A percentile compares a stretch with the other conserved stretches of the same genome.
Conservation (phyloP, 1,140 invertebrate species). For the Bilobella aurantiaca region DNA sequence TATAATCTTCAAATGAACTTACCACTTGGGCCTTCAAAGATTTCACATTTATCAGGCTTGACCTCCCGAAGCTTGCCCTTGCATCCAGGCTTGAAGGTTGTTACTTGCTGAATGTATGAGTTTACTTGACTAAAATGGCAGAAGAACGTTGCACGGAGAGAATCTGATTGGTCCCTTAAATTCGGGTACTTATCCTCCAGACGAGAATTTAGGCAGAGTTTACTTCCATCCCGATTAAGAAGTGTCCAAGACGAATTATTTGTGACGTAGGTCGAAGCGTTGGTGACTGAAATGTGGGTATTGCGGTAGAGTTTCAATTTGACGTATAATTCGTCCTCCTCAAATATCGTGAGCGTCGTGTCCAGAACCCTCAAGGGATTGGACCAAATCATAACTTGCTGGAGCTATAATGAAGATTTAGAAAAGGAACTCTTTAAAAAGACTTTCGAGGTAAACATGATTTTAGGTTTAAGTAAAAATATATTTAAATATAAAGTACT, state of each 20-base stretch:
- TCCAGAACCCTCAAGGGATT: slow-evolving; percentile 13
- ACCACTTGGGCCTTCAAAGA: slow-evolving; percentile 13
- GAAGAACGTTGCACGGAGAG: too few species aligned
- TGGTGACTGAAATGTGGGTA: neutral
- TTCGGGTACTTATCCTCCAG: too few species aligned
- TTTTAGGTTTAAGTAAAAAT: too few species aligned
- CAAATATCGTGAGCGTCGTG: slow-evolving; percentile 9
- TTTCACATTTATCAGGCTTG: slow-evolving; percentile 14
- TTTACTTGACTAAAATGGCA: slow-evolving; percentile 10
- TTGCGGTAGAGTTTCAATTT: slow-evolving; percentile 10
- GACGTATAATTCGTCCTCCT: slow-evolving; percentile 5
- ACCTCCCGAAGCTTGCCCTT: neutral
- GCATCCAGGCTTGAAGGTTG: slow-evolving; percentile 11
- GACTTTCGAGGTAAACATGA: too few species aligned
- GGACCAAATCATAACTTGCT: slow-evolving; percentile 7
- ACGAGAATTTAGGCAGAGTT: neutral
- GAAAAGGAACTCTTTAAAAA: neutral
- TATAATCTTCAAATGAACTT: too few species aligned
- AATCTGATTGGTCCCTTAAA: too few species aligned
- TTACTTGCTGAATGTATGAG: neutral
- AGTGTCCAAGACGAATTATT: neutral
- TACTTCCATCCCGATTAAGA: neutral
- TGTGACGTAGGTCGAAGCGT: neutral
- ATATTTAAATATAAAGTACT: too few species aligned
- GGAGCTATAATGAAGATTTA: slow-evolving; percentile 11